Conservation (phyloP, 2,113 vertebrate species). For the Lucifuga dentata region DNA sequence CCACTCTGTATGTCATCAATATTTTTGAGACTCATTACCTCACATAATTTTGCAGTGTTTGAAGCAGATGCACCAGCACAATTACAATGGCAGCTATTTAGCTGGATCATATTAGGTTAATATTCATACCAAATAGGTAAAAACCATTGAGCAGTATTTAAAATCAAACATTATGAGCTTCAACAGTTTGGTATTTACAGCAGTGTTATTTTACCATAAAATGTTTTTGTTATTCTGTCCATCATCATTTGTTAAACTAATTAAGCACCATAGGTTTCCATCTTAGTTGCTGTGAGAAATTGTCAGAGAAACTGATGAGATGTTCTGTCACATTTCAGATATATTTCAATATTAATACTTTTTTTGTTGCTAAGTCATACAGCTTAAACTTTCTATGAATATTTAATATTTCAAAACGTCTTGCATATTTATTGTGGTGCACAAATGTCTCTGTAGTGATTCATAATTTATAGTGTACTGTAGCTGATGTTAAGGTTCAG, state of each 20-base stretch:
- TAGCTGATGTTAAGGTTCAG: slow-evolving; percentile 2
- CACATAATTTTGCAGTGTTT: too few species aligned
- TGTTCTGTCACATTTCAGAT: slow-evolving; percentile 15
- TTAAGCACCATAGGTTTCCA: too few species aligned
- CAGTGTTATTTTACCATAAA: too few species aligned
- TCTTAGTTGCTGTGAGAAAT: too few species aligned
- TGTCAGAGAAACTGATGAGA: too few species aligned
- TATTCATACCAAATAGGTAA: too few species aligned
- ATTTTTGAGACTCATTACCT: too few species aligned
- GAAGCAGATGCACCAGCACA: too few species aligned
- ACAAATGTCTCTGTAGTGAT: slow-evolving; percentile 5
- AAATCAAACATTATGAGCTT: background rate
- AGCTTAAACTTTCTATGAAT: background rate
- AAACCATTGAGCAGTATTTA: slow-evolving; percentile 34
- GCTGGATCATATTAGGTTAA: background rate
- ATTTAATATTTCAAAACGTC: slow-evolving; percentile 5
- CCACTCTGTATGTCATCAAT: too few species aligned
- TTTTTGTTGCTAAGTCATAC: slow-evolving; percentile 4
- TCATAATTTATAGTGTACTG: slow-evolving; percentile 3
- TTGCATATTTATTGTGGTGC: slow-evolving; percentile 24
- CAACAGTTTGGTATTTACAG: background rate
- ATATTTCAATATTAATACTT: background rate
- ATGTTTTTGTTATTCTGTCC: too few species aligned
- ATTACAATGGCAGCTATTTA: background rate
- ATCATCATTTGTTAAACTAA: too few species aligned